Conservation (phyloP, 2,888 invertebrate genomes). For the Drosophila cyrtoloma region DNA sequence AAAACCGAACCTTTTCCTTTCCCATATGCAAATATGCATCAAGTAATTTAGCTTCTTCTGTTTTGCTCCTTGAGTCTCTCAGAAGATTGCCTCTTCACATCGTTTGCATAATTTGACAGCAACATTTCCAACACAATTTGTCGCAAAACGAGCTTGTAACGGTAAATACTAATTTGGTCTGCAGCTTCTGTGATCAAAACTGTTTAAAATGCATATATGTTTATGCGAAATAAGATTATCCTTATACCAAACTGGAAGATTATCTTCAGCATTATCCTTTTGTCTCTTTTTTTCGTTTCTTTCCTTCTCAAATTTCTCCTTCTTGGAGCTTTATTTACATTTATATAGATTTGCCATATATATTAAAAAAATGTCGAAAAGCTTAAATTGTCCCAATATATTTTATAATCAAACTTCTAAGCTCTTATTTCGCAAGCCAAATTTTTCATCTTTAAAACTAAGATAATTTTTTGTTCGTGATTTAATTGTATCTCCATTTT, state of each 20-base stretch:
- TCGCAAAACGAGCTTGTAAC: constrained; percentile 35
- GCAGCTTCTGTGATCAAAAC: neutral
- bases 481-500: neutral
- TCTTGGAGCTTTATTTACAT: neutral
- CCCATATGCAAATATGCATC: constrained; percentile 61
- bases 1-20: constrained; percentile 12
- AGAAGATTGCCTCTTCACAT: constrained; percentile 37
- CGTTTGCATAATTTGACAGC: constrained; percentile 57
- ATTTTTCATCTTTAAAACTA: neutral
- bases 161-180: constrained; percentile 17
- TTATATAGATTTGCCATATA: neutral
- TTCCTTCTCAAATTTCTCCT: neutral
- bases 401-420: neutral
- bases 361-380: neutral
- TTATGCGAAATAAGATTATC: neutral
- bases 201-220: neutral
- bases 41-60: constrained; percentile 55
- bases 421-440: neutral
- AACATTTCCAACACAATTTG: constrained; percentile 19
- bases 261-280: neutral
- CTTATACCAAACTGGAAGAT: neutral
- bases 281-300: neutral
- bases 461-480: neutral
- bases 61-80: neutral
- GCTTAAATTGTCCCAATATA: neutral